Conservation (phyloP, 2,888 invertebrate genomes). For the Clanis bilineata region DNA sequence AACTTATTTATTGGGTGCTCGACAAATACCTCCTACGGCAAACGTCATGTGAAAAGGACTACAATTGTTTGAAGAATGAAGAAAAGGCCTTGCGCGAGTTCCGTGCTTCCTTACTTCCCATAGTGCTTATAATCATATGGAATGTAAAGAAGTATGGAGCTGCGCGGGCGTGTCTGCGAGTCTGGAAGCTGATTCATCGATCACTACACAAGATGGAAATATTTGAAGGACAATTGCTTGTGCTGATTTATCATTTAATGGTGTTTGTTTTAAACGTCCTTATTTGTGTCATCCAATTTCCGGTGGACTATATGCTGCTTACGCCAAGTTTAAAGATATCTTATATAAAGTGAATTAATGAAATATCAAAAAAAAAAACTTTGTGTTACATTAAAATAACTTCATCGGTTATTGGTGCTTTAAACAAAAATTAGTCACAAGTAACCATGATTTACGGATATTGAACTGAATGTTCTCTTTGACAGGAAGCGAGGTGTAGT, state of each 20-base stretch:
- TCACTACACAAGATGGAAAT: slow-evolving; percentile 35
- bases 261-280: slow-evolving; percentile 32
- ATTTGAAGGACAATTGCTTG: slow-evolving; percentile 40
- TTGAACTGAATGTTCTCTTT: too few relatives aligned
- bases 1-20: slow-evolving; percentile 34
- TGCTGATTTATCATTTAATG: slow-evolving; percentile 36
- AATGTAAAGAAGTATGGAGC: slow-evolving; percentile 99
- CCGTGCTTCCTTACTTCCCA: slow-evolving; percentile 99
- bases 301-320: slow-evolving; percentile 20
- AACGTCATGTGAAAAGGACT: slow-evolving; percentile 33
- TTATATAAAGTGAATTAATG: not conserved
- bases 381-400: not conserved
- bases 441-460: not conserved
- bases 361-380: not conserved
- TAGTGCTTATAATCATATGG: slow-evolving; percentile 93
- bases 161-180: slow-evolving; percentile 76
- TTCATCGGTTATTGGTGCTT: not conserved
- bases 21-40: slow-evolving; percentile 26
- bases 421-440: not conserved
- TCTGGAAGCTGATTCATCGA: slow-evolving; percentile 48
- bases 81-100: slow-evolving; percentile 85
- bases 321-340: not conserved
- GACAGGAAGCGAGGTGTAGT: not conserved
- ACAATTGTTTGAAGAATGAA: slow-evolving; percentile 51
- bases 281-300: slow-evolving; percentile 25